Evolutionary conservation across 2,797 vertebrate species (phyloP), one percentile per base, ranked within the genome.

Genomic region (Falco naumanni): DNA sequence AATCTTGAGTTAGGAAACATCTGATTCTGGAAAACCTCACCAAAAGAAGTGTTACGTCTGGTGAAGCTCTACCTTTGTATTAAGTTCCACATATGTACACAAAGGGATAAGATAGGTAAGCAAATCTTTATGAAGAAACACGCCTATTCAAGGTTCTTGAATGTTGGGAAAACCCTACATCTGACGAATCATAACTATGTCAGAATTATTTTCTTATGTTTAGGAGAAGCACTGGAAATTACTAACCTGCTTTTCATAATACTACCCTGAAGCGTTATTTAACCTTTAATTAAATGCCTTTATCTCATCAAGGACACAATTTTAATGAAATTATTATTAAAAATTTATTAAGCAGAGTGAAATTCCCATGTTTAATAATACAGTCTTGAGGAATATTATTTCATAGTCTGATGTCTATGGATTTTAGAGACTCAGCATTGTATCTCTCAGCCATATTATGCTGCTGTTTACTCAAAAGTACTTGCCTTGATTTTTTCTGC

Each of bases 401-500:
- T 90, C 0, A 0, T 18, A 86, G 29, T 26, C 43, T 54, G 39
- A 76, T 6, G 20, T 26, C 29, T 24, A 41, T 2, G 28, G 50
- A 69, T 92, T 90, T 91, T n/a, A 71, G 20, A 48, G 8, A 59
- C 78, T 24, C 9, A 70, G 10, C 29, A 70, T 15, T 41, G 11
- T 33, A 11, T n/a, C 41, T 61, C 31, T 75, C 13, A 16, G 29
- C 14, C 14, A 21, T 9, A 47, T 28, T 51, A 54, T 9, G 7
- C 19, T 47, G 39, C 45, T 77, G 2, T 82, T 91, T 37, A 71
- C 25, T 34, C 26, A 18, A 8, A 89, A 81, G 26, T 43, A 97
- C 96, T 95, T 97, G 99, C 99, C 98, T 99, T 99, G 91, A 99
- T 98, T 82, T 97, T 98, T 88, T 98, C 97, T 86, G 98, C 98